phyloP scores from a whole-genome alignment of 2,113 vertebrate genomes.

The Eublepharis macularius region DNA sequence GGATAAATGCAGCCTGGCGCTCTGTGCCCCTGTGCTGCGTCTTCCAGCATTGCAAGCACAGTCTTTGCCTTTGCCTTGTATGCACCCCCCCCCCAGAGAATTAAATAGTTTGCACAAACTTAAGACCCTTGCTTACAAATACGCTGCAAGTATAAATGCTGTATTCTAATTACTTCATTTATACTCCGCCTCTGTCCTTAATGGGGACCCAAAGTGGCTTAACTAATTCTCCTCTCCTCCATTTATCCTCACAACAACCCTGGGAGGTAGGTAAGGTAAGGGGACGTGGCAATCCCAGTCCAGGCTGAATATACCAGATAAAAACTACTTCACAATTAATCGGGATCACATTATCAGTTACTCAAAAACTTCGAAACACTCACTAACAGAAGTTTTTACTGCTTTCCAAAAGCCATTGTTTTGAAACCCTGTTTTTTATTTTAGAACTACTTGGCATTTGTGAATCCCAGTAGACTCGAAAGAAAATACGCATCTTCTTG shows the following conservation, averaged over 20 bases:
- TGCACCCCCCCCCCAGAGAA: too few species aligned
- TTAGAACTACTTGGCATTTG: neutral
- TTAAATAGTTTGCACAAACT: too few species aligned
- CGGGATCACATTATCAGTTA: neutral
- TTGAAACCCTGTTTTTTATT: neutral
- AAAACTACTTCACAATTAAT: neutral
- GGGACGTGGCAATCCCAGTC: too few species aligned
- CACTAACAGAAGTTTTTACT: neutral
- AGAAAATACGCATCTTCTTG: accelerated
- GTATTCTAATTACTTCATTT: too few species aligned
- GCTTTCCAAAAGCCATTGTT: slow-evolving; percentile 3
- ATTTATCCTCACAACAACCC: neutral
- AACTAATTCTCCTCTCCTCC: neutral
- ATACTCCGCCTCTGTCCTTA: too few species aligned
- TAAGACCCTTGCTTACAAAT: too few species aligned
- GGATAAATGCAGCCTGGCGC: too few species aligned
- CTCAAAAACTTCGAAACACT: neutral
- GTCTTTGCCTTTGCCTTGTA: too few species aligned
- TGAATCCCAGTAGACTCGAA: neutral
- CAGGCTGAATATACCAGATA: neutral
- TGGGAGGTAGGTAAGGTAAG: neutral
- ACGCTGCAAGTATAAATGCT: too few species aligned
- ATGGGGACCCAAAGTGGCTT: too few species aligned
- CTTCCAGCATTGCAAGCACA: too few species aligned
- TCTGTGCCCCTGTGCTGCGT: too few species aligned